Base-by-base conservation (phyloP, 2,888 invertebrate genomes). In the Ormia ochracea region DNA sequence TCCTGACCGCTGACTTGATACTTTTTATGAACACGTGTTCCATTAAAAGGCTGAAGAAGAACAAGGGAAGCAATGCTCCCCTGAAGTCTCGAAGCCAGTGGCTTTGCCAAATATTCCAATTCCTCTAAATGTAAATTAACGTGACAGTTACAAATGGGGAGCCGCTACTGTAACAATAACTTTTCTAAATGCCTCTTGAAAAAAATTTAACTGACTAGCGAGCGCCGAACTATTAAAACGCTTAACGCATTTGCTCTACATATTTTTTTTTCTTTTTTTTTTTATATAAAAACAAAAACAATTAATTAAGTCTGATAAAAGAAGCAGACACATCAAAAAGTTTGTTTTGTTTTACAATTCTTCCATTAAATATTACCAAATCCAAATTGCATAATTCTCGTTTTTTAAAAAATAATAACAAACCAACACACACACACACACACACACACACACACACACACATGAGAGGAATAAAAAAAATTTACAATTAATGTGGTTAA, bases 401-500 rank as follows among this genome's bases (percentile, higher is more conserved):
- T 50, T 56, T 43, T 68, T 33, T 56, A n/a, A n/a, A n/a, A n/a
- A n/a, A n/a, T n/a, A n/a, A n/a, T n/a, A 52, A 28, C 28, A 56
- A 23, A 36, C 4, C 33, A 3, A 43, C 33, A 31, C 21, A 28
- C n/a, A 14, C n/a, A n/a, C n/a, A n/a, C n/a, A n/a, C n/a, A n/a
- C n/a, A n/a, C n/a, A n/a, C n/a, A n/a, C n/a, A n/a, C n/a, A n/a
- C n/a, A n/a, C n/a, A n/a, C n/a, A n/a, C n/a, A n/a, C n/a, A n/a
- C n/a, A n/a, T n/a, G n/a, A n/a, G n/a, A n/a, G n/a, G n/a, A n/a
- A 65, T 26, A 4, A 66, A 52, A 28, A 45, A 21, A 26, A 56
- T 19, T 41, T 66, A 33, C 38, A 58, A 74, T 66, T 41, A 41
- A n/a, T 75, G 75, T 59, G 75, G 75, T 74, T n/a, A n/a, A n/a